Evolutionary conservation across 2,888 invertebrate genomes (phyloP), one percentile per base, ranked within the genome.

Genomic region (Imbricaverruca yamaguchii): DNA sequence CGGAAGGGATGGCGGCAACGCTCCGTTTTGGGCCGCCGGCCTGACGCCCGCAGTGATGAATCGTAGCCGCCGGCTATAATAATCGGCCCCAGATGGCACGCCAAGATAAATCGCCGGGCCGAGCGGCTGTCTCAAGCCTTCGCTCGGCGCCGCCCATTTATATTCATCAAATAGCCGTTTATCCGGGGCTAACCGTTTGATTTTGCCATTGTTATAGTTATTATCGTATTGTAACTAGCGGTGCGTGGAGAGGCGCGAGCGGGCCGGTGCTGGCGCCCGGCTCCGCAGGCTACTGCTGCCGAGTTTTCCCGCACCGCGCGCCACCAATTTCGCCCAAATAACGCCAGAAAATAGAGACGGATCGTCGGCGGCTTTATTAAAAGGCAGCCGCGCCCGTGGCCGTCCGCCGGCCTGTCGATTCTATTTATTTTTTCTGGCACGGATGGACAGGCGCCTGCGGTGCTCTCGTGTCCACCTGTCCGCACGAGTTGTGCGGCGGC

Each of bases 151-250:
- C 69, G 69, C 69, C 69, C 69, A 74, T 74, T 74, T 74, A 74
- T 74, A 74, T 74, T 74, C 74, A 55, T 74, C 74, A 74, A 55
- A 55, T 55, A 21, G 53, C 74, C 74, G 74, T 55, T 55, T 74
- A 55, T 53, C 74, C 23, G 53, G 74, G 53, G 74, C 74, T 55
- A 74, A 74, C 74, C 74, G 74, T 74, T 74, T 74, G 74, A 74
- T 74, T 74, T 74, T 74, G 12, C 74, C 74, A 74, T 74, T 74
- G 74, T 74, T 74, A 74, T 74, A 74, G 74, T 74, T 55, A 74
- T 74, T 74, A 74, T 74, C 74, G 55, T 55, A 74, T 74, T 74
- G 74, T 74, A 74, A 74, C 39, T 23, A 11, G 3, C 21, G 21
- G 65, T 53, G 74, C 74, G 74, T 55, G 55, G 74, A 74, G 23